Base-by-base conservation (phyloP, 2,113 vertebrate genomes). In the Drymodes brunneopygia region DNA sequence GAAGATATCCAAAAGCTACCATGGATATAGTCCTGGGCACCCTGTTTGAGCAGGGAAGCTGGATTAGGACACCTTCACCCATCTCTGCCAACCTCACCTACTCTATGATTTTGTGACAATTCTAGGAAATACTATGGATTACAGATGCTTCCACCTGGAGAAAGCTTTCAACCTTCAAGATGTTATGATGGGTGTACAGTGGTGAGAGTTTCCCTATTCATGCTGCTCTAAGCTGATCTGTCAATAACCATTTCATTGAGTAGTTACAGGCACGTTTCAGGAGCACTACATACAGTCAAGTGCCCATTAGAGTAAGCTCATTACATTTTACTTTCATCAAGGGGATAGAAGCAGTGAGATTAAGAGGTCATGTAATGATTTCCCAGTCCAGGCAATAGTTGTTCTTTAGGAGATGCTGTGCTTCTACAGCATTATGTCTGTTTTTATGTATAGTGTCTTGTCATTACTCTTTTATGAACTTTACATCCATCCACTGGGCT, bases 391-490 rank as follows among this genome's bases (percentile, higher is more conserved):
- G 87, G 54, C 33, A 44, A 51, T 18, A 67, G 67, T 11, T 71
- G 62, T 19, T 85, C 81, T 48, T 87, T 42, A 70, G 66, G 51
- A 95, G 45, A 91, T 36, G 66, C 22, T 88, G 23, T 73, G 58
- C 71, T 85, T 73, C 84, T 29, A 50, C 74, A 77, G 93, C 62
- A 62, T 38, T 82, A 79, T 20, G 3, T 79, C 81, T 90, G 74
- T 47, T 86, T 86, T 94, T 91, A 86, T 48, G 64, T 61, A 42
- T 6, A 86, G 19, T 15, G 29, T 33, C 66, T 69, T 66, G 33
- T 62, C 81, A 95, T 79, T 88, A 94, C 65, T 94, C 84, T 92
- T 94, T 95, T 56, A 89, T 81, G 77, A 94, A 67, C 44, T 73
- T 93, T 86, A 73, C 53, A 92, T 91, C 65, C 65, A 60, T 38